Evolutionary conservation across 2,888 invertebrate genomes (phyloP).

Genomic region (Temnothorax unifasciatus): DNA sequence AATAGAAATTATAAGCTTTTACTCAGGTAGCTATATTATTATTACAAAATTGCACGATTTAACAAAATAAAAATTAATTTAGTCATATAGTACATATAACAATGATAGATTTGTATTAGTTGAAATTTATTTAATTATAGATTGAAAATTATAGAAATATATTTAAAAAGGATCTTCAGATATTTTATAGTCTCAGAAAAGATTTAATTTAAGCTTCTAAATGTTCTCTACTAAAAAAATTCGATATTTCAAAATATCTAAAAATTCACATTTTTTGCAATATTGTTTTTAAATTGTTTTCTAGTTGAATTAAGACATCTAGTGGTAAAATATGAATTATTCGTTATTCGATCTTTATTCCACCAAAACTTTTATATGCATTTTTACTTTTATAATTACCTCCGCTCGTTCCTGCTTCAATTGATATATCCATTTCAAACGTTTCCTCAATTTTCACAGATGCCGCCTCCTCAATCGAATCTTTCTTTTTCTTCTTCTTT

Average conservation of each 20-base stretch:
- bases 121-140: background rate
- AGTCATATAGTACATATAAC: background rate
- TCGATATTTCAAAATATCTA: background rate
- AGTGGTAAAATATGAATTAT: background rate
- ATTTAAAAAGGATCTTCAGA: background rate
- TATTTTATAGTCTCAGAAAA: background rate
- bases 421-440: slow-evolving; percentile 11
- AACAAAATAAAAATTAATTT: background rate
- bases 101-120: background rate
- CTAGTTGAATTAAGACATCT: background rate
- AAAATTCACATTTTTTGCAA: background rate
- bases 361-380: no score
- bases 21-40: no score
- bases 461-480: slow-evolving; percentile 12
- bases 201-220: background rate
- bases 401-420: slow-evolving; percentile 24
- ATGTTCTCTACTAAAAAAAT: background rate
- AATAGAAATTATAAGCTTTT: slow-evolving; percentile 33
- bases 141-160: background rate
- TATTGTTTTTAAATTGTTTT: background rate
- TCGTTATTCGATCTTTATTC: no score
- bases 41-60: no score
- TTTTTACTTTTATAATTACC: slow-evolving; percentile 22
- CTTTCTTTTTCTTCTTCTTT: slow-evolving; percentile 74
- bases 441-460: slow-evolving; percentile 33